Base-by-base conservation (phyloP, 2,113 vertebrate species). In the Heptranchias perlo region DNA sequence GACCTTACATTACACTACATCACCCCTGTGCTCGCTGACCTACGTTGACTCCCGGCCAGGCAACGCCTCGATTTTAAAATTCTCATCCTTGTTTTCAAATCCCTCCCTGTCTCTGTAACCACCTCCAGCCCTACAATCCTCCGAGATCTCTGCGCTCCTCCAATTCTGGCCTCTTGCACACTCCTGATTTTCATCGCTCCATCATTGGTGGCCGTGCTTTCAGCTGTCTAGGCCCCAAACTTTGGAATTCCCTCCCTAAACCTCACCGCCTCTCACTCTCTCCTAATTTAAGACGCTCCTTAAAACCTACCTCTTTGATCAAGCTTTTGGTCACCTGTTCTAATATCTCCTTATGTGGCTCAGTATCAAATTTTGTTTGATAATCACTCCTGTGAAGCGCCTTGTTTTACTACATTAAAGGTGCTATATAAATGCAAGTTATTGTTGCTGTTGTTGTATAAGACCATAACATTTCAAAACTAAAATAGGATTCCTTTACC, bases 401-500 rank as follows among this genome's bases (percentile, higher is more conserved):
- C 28, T 67, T 67, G 0, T 23, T 52, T 49, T 87, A 89, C 28
- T 49, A 58, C 21, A 58, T 61, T 4, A 89, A 91, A 31, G 0
- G 14, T 0, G 31, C 52, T 58, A 31, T 62, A 62, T 92, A 21
- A 39, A 44, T 1, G 4, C 58, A 93, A 39, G 7, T 13, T 39
- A 16, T 39, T 93, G 35, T 14, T 93, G 14, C 31, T n/a, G 18
- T 62, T 61, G 16, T 23, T 62, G 44, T 31, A 14, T 35, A 95
- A 49, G 11, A 18, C 21, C 28, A 35, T 1, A 69, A 31, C 64
- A 52, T 6, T 95, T 49, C 25, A 52, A 65, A 94, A 52, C 25
- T 31, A 95, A 58, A 73, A 16, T 4, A 18, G 28, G 5, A 35
- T 49, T 95, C 65, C 39, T 95, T 47, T 97, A 98, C 98, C 98